Evolutionary conservation across 2,888 invertebrate genomes (phyloP).

Genomic region (Entomobrya proxima): DNA sequence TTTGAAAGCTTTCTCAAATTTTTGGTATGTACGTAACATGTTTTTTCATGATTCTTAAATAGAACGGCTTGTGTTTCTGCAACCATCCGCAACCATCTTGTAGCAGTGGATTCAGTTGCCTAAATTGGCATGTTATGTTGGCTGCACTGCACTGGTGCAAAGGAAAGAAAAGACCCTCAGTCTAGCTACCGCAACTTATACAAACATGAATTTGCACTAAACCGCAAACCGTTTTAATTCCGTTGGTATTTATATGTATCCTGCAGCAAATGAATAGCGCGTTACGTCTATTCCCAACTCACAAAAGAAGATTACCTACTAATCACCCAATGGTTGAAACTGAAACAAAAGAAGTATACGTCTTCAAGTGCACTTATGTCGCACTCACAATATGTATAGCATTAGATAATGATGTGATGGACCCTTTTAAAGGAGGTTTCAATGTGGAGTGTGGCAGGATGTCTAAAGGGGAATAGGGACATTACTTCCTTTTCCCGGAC

Average conservation of each 20-base stretch:
- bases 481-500: background rate
- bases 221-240: background rate
- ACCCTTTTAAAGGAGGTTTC: background rate
- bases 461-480: background rate
- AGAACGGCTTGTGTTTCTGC: no score
- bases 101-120: no score
- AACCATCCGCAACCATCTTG: no score
- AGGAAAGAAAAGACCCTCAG: background rate
- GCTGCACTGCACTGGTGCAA: no score
- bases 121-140: no score
- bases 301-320: background rate
- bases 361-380: conserved; percentile 16
- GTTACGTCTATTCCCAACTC: background rate
- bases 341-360: background rate
- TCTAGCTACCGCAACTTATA: no score
- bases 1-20: no score
- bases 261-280: background rate
- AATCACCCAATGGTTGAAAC: no score
- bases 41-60: no score
- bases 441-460: background rate
- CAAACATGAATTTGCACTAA: background rate
- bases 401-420: conserved; percentile 32
- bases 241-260: background rate
- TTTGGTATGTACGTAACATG: no score
- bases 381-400: background rate